Percentiles rank a stretch among this genome's conserved stretches.
phyloP scores from a whole-genome alignment of 2,797 vertebrate genomes.

The Dipus sagitta region DNA sequence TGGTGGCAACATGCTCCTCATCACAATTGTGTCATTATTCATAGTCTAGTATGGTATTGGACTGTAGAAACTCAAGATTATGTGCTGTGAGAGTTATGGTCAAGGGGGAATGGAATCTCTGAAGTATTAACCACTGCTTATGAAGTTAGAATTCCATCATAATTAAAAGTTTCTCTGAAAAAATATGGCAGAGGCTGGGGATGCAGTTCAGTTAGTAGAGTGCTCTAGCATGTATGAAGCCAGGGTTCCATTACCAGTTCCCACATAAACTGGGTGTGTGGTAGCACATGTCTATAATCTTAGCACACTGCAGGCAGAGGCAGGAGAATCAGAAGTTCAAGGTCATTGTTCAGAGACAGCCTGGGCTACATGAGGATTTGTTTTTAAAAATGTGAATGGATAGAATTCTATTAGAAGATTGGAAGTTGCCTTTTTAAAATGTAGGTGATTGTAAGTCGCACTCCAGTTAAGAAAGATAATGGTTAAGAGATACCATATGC shows the following conservation, averaged over 20 bases:
- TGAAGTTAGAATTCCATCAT: background rate
- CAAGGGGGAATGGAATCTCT: background rate
- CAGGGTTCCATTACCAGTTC: background rate
- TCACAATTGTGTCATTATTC: background rate
- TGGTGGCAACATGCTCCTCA: background rate
- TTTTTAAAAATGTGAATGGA: background rate
- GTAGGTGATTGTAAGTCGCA: background rate
- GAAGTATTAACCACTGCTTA: background rate
- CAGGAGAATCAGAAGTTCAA: background rate
- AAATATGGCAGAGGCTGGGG: background rate
- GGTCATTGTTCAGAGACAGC: background rate
- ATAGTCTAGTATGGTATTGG: background rate
- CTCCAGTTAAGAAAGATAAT: background rate
- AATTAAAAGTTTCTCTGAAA: background rate
- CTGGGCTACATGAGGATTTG: background rate
- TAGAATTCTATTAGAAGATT: conserved; percentile 3
- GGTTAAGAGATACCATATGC: background rate
- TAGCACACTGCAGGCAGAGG: background rate
- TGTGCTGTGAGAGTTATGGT: background rate
- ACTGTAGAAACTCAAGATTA: background rate
- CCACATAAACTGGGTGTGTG: background rate
- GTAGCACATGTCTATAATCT: background rate
- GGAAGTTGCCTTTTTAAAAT: background rate
- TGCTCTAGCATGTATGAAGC: background rate
- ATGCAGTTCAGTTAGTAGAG: background rate